Conservation (phyloP, 2,888 invertebrate genomes). For the Cyaniris semiargus region DNA sequence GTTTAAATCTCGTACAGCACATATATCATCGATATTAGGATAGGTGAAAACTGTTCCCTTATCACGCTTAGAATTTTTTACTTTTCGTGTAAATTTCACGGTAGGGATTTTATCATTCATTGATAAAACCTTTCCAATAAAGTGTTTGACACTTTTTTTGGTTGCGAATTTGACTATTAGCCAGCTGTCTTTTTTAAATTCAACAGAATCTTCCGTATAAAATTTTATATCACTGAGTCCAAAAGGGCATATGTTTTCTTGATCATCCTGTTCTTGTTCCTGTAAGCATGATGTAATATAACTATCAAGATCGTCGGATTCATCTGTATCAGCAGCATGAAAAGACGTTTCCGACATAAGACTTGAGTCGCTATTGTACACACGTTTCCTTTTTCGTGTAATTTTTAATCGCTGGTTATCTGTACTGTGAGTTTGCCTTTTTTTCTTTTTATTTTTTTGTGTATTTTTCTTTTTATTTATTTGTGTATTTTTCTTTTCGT, state of each 20-base stretch:
- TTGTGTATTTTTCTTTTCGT: conserved; percentile 30
- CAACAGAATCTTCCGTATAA: conserved; percentile 15
- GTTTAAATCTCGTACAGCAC: conserved; percentile 34
- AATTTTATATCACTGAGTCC: conserved; percentile 34
- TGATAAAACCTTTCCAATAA: conserved; percentile 37
- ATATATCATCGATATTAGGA: conserved; percentile 39
- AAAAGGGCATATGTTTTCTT: conserved; percentile 34
- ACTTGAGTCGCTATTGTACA: conserved; percentile 33
- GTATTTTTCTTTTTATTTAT: conserved; percentile 25
- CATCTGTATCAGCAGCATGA: conserved; percentile 23
- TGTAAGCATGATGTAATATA: conserved; percentile 36
- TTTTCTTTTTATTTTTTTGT: not conserved
- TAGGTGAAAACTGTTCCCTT: conserved; percentile 38
- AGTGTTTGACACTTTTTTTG: conserved; percentile 41
- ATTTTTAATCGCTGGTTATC: not conserved
- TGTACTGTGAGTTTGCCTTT: not conserved
- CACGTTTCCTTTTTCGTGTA: conserved; percentile 27
- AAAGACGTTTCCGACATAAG: conserved; percentile 28
- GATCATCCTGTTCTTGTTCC: conserved; percentile 34
- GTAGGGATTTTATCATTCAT: conserved; percentile 37
- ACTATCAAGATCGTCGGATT: conserved; percentile 33
- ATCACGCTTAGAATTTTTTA: conserved; percentile 38
- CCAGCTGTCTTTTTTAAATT: conserved; percentile 37
- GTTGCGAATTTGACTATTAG: conserved; percentile 38
- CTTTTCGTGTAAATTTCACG: conserved; percentile 39